Percentiles rank a stretch among this genome's conserved stretches.
phyloP scores from a whole-genome alignment of 2,888 invertebrate species.

The Elgonia sp. region DNA sequence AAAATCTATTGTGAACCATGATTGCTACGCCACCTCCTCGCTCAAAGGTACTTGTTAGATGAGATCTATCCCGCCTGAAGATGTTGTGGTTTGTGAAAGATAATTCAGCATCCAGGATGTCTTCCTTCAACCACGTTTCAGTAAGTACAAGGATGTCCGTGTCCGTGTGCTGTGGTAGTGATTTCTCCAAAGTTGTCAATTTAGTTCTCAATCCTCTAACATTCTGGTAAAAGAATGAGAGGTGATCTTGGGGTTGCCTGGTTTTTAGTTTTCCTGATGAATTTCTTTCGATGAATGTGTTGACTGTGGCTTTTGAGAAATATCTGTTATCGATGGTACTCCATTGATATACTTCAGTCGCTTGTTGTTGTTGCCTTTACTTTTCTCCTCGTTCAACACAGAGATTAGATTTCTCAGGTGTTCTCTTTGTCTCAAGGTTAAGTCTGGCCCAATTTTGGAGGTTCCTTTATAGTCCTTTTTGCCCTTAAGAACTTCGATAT shows the following conservation, averaged over 20 bases:
- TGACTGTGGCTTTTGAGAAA: neutral
- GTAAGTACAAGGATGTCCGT: neutral
- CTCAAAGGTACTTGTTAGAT: neutral
- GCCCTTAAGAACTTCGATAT: too few relatives aligned
- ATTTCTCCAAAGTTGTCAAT: neutral
- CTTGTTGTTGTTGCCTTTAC: neutral
- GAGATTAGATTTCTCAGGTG: constrained; percentile 1
- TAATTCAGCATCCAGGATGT: neutral
- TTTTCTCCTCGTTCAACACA: neutral
- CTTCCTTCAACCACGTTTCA: neutral
- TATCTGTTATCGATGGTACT: neutral
- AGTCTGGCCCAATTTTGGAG: constrained; percentile 15
- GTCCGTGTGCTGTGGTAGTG: neutral
- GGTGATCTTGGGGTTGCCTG: neutral
- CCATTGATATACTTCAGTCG: neutral
- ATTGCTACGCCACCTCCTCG: constrained; percentile 4
- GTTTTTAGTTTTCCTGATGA: neutral
- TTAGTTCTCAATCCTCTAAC: neutral
- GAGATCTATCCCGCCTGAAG: neutral
- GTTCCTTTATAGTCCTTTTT: constrained; percentile 6
- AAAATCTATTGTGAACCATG: constrained; percentile 6
- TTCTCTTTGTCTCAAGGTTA: neutral
- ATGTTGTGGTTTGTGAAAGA: neutral
- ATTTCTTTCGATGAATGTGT: neutral
- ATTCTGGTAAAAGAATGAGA: neutral